Percentiles rank a stretch among this genome's conserved stretches.
Conservation (phyloP, 2,797 vertebrate species). For the Loris lydekkerianus region DNA sequence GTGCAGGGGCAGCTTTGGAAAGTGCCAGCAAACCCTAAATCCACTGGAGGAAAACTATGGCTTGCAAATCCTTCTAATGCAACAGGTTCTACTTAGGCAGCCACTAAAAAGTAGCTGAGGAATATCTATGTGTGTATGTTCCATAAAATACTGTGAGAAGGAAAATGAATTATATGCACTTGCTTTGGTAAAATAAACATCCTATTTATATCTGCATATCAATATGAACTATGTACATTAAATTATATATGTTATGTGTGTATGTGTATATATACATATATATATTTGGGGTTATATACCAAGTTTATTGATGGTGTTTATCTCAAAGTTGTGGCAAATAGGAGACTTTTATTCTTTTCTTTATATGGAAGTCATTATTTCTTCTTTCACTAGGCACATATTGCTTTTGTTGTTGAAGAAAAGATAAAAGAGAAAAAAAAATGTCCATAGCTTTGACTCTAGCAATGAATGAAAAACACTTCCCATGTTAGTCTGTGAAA, state of each 20-base stretch:
- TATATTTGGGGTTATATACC: neutral
- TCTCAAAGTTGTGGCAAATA: neutral
- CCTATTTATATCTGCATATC: neutral
- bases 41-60: neutral
- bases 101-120: neutral
- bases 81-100: neutral
- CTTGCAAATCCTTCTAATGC: neutral
- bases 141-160: neutral
- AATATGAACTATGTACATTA: neutral
- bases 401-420: neutral
- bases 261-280: neutral
- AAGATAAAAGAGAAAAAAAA: neutral
- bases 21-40: neutral
- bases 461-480: neutral
- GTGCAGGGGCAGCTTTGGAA: neutral
- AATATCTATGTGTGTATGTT: neutral
- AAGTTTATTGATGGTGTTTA: neutral
- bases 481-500: neutral
- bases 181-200: neutral
- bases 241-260: too few species aligned
- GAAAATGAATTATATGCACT: neutral
- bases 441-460: neutral
- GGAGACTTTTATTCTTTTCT: neutral
- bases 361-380: neutral
- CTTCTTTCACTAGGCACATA: neutral